Conservation (phyloP, 2,888 invertebrate genomes). For the Dynastes maya region DNA sequence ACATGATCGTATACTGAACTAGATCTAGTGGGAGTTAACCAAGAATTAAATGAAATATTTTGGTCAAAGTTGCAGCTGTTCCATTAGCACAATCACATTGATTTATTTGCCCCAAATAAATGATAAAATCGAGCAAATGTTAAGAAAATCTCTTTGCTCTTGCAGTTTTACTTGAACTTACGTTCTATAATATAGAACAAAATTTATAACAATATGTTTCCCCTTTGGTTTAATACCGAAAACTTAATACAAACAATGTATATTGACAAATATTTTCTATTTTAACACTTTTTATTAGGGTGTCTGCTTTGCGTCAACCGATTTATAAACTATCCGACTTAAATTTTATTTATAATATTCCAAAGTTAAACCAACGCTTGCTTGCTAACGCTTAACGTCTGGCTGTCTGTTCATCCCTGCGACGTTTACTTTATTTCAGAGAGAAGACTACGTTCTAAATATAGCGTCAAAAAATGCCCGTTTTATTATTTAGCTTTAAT, state of each 20-base stretch:
- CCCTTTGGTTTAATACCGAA: too few relatives aligned
- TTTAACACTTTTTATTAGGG: not conserved
- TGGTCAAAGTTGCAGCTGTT: constrained; percentile 54
- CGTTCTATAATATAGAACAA: not conserved
- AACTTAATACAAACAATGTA: too few relatives aligned
- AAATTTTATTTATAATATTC: constrained; percentile 34
- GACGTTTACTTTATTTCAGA: constrained; percentile 22
- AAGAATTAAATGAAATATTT: constrained; percentile 46
- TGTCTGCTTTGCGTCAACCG: constrained; percentile 17
- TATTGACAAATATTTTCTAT: constrained; percentile 3
- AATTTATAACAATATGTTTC: too few relatives aligned
- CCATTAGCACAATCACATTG: constrained; percentile 49
- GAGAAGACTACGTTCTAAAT: constrained; percentile 36
- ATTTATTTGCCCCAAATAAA: constrained; percentile 42
- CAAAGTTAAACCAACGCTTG: constrained; percentile 16
- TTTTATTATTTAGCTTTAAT: constrained; percentile 38
- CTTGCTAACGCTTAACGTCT: constrained; percentile 9
- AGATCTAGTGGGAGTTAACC: constrained; percentile 49
- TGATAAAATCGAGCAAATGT: not conserved
- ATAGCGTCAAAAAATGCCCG: constrained; percentile 31
- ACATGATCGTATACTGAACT: constrained; percentile 18
- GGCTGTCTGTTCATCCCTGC: constrained; percentile 25
- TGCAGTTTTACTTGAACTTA: not conserved
- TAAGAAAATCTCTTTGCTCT: not conserved
- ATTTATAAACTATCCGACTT: constrained; percentile 20